These are phyloP conservation scores for Engystomops pustulosus DNA, from an alignment of 2,113 vertebrate genomes.

Conservation along the genomic window DNA sequence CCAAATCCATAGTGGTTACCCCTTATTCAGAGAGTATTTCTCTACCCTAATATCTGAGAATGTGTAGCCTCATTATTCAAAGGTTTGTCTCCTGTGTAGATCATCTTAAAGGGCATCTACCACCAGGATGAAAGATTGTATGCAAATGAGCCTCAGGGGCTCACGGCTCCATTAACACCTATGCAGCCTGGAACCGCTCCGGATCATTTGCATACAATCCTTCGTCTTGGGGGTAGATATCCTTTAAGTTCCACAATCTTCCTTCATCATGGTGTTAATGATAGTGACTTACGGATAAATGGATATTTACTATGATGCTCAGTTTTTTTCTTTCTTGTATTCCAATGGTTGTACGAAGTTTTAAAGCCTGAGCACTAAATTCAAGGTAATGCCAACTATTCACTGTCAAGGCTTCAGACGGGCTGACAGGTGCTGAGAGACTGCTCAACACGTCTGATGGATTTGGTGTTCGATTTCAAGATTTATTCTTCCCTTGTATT, in stretches of 20 bases:
- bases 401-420: slow-evolving; percentile 40
- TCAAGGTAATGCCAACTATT: slow-evolving; percentile 54
- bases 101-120: not conserved
- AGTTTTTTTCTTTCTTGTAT: slow-evolving; percentile 31
- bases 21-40: no score
- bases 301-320: not conserved
- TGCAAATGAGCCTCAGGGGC: no score
- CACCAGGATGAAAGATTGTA: no score
- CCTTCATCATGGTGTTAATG: no score
- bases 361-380: slow-evolving; percentile 39
- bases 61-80: no score
- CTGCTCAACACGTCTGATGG: slow-evolving; percentile 31
- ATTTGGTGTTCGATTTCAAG: slow-evolving; percentile 20
- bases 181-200: no score
- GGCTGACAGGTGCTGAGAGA: slow-evolving; percentile 52
- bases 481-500: slow-evolving; percentile 38
- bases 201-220: no score
- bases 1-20: no score
- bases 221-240: no score
- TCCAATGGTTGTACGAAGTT: slow-evolving; percentile 40
- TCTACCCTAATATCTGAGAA: no score
- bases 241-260: not conserved
- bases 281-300: not conserved
- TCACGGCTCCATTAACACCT: no score
- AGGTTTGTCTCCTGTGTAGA: no score